Evolutionary conservation across 2,888 invertebrate species (phyloP).

Genomic region (Dryomyza anilis): DNA sequence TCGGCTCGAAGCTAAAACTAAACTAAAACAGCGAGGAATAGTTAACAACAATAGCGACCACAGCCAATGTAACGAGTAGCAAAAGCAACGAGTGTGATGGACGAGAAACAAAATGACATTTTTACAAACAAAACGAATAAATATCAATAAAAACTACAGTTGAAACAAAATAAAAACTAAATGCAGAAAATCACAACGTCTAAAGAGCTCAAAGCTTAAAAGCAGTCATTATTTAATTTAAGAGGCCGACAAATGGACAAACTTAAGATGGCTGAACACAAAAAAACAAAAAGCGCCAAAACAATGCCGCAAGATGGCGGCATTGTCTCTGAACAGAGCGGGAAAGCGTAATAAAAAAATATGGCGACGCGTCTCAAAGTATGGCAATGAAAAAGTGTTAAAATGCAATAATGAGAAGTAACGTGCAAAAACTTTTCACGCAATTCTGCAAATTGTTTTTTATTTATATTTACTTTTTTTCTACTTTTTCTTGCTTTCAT

Average conservation of each 20-base stretch:
- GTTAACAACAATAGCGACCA: too few species aligned
- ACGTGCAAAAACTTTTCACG: constrained; percentile 5
- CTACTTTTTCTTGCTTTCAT: neutral
- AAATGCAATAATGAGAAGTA: constrained; percentile 8
- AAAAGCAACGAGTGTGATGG: neutral
- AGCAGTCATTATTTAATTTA: constrained; percentile 1
- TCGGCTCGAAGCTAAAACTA: neutral
- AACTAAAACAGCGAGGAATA: too few species aligned
- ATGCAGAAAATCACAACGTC: neutral
- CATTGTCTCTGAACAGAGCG: neutral
- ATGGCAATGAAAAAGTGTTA: constrained; percentile 4
- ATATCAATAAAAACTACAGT: constrained; percentile 36
- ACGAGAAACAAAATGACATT: constrained; percentile 15
- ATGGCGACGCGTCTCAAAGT: constrained; percentile 13
- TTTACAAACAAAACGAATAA: constrained; percentile 35
- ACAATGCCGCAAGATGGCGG: neutral
- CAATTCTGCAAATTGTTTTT: neutral
- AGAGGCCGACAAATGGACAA: neutral
- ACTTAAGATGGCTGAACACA: neutral
- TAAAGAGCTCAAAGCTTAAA: constrained; percentile 3
- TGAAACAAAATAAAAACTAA: neutral
- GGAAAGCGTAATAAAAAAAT: neutral
- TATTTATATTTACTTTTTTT: neutral
- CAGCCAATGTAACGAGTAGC: too few species aligned
- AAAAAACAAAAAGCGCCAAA: neutral